phyloP scores from a whole-genome alignment of 2,888 invertebrate species.

The Pristionchus japonicus region DNA sequence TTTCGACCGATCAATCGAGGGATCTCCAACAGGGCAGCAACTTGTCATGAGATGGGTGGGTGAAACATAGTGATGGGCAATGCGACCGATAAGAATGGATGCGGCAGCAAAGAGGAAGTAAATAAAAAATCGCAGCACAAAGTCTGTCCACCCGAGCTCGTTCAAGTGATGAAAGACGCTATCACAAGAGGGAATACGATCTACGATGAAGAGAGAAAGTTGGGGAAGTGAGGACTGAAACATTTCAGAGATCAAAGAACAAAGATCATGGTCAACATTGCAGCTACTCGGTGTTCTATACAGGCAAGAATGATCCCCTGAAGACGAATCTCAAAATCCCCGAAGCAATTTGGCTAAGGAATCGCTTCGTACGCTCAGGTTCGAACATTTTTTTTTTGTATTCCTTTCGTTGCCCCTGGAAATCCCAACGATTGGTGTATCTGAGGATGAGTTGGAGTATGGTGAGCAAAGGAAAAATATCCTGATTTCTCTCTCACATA shows the following conservation, averaged over 20 bases:
- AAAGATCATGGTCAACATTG: no score
- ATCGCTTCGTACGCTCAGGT: neutral
- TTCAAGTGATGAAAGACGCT: neutral
- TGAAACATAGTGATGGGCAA: no score
- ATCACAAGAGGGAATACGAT: neutral
- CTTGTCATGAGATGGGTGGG: neutral
- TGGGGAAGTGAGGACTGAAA: neutral
- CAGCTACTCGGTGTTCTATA: neutral
- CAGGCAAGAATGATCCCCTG: neutral
- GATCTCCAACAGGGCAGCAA: neutral
- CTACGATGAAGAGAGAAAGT: slow-evolving; percentile 5
- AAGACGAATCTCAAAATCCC: neutral
- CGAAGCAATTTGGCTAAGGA: neutral
- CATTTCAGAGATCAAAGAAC: no score
- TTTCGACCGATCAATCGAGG: neutral
- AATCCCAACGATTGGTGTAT: no score
- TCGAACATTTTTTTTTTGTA: no score
- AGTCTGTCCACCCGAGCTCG: neutral
- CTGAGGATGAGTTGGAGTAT: no score
- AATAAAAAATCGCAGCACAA: neutral
- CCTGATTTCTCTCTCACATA: no score
- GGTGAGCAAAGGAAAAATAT: no score
- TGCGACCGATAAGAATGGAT: no score
- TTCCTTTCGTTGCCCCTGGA: no score
- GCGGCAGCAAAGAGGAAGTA: neutral